Evolutionary conservation across 2,113 vertebrate genomes (phyloP).

Genomic region (Balaeniceps rex): DNA sequence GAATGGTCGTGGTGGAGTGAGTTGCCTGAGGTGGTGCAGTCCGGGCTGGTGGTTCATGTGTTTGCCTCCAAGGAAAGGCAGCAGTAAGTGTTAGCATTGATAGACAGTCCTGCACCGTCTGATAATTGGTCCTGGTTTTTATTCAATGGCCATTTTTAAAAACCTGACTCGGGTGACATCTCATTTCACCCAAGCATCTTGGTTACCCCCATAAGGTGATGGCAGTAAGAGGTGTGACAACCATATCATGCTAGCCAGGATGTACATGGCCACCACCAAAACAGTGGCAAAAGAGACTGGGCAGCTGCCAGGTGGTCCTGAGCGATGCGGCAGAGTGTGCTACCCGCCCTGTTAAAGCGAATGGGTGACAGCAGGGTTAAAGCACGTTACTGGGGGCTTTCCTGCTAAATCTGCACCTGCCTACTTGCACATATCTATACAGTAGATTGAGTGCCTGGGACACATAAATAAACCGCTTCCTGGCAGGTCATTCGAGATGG

Average conservation of each 20-base stretch:
- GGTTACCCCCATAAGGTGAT: not conserved
- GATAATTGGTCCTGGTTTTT: not conserved
- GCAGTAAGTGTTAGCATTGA: not conserved
- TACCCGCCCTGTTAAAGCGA: not conserved
- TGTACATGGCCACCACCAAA: not conserved
- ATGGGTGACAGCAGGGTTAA: not conserved
- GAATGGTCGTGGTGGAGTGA: too few relatives aligned
- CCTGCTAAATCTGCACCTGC: constrained; percentile 4
- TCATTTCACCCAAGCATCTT: not conserved
- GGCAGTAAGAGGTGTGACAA: not conserved
- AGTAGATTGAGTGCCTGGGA: not conserved
- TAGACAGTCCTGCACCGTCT: not conserved
- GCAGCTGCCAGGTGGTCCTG: not conserved
- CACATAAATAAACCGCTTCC: constrained; percentile 3
- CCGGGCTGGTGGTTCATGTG: not conserved
- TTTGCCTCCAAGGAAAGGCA: not conserved
- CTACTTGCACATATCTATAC: not conserved
- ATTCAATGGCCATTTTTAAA: not conserved
- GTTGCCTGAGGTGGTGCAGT: not conserved
- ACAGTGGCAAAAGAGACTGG: not conserved
- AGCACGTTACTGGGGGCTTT: not conserved
- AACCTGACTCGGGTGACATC: not conserved
- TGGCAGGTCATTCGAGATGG: not conserved
- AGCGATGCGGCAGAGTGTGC: not conserved
- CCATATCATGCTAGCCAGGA: not conserved